These are phyloP conservation scores for Podarcis lilfordi DNA, from an alignment of 2,797 vertebrate genomes.

Conservation along the genomic window DNA sequence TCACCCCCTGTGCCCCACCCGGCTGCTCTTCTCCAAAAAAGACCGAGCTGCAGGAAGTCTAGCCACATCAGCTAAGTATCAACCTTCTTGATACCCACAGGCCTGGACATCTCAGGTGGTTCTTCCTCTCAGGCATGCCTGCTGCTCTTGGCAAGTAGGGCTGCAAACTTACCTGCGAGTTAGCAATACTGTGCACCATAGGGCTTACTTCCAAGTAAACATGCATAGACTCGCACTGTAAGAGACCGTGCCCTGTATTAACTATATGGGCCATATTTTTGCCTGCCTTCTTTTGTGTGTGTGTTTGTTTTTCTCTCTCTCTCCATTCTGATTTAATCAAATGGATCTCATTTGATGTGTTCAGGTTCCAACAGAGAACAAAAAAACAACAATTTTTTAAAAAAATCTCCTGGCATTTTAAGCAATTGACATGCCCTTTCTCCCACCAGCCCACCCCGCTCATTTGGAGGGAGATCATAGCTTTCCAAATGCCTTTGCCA, in stretches of 20 bases:
- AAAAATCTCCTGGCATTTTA: background rate
- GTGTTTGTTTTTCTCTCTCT: background rate
- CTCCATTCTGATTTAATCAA: background rate
- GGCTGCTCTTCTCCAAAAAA: background rate
- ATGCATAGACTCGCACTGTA: background rate
- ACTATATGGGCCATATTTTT: background rate
- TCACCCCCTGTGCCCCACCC: background rate
- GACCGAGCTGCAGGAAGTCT: background rate
- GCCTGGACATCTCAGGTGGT: background rate
- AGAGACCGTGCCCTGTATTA: background rate
- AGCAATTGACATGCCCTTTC: conserved; percentile 40
- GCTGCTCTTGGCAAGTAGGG: background rate
- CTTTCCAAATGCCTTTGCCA: conserved; percentile 22
- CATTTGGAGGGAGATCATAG: conserved; percentile 58
- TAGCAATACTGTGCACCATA: background rate
- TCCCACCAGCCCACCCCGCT: conserved; percentile 14
- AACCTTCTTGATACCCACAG: background rate
- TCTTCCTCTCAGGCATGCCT: background rate
- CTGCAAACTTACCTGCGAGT: background rate
- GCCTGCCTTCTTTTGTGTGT: background rate
- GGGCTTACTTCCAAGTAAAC: background rate
- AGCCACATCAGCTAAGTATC: background rate
- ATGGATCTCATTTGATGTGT: background rate
- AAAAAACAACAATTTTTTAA: background rate
- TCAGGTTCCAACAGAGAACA: background rate